Percentiles rank a stretch among this genome's conserved stretches.
Evolutionary conservation across 2,888 invertebrate genomes (phyloP).

Genomic region (Cyaniris semiargus): DNA sequence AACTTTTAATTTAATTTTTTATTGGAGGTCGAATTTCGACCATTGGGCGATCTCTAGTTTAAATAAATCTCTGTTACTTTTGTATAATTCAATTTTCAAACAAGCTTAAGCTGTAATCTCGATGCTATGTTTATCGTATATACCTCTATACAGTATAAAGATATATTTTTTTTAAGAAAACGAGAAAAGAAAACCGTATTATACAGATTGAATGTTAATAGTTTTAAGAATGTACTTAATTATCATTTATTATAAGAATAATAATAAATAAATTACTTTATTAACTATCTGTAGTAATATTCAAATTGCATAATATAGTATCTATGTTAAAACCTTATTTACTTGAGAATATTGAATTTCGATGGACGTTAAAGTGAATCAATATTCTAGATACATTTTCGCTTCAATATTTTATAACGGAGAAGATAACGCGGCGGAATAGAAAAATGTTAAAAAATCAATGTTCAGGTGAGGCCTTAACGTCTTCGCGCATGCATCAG

Average conservation of each 20-base stretch:
- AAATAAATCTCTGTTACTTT: conserved; percentile 5
- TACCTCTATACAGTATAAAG: too few species aligned
- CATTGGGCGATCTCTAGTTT: too few species aligned
- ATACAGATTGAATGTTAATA: too few species aligned
- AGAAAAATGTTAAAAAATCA: conserved; percentile 55
- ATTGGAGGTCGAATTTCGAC: too few species aligned
- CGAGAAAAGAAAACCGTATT: too few species aligned
- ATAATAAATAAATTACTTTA: too few species aligned
- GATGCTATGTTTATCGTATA: background rate
- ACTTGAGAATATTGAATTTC: background rate
- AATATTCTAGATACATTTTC: conserved; percentile 5
- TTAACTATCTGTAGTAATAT: too few species aligned
- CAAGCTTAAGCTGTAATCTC: background rate
- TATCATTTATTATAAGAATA: too few species aligned
- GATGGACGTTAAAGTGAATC: background rate
- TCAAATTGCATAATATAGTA: background rate
- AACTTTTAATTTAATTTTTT: too few species aligned
- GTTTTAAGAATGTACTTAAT: too few species aligned
- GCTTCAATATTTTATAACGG: conserved; percentile 61
- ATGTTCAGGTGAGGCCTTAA: conserved; percentile 63
- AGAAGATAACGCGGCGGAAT: conserved; percentile 55
- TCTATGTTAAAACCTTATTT: background rate
- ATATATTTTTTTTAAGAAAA: too few species aligned
- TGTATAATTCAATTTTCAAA: conserved; percentile 1
- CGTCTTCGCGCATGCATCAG: conserved; percentile 57